These are phyloP conservation scores for Nixonia krombeini DNA, from an alignment of 1,140 invertebrate species.

Conservation along the genomic window DNA sequence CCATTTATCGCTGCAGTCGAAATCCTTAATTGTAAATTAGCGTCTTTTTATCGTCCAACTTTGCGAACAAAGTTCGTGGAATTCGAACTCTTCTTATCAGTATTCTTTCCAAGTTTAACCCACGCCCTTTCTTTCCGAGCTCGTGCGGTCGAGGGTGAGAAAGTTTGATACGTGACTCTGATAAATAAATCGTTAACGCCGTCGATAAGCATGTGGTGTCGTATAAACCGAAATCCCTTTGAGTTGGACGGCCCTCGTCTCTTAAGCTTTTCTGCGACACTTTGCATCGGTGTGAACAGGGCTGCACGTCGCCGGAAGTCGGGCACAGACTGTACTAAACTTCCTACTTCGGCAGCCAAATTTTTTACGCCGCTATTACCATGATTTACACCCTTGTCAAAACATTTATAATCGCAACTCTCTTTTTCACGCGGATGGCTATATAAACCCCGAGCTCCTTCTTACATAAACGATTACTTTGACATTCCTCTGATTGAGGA, in stretches of 20 bases:
- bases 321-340: not conserved
- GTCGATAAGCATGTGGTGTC: constrained; percentile 28
- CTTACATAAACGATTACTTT: no score
- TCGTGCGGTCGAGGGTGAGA: constrained; percentile 20
- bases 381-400: no score
- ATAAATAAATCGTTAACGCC: constrained; percentile 43
- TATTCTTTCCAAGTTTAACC: constrained; percentile 33
- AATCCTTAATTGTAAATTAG: constrained; percentile 36
- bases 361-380: not conserved
- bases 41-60: constrained; percentile 30
- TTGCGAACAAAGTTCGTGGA: constrained; percentile 38
- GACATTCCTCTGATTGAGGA: no score
- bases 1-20: not conserved
- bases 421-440: no score
- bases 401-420: no score
- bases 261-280: not conserved
- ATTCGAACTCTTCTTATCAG: constrained; percentile 26
- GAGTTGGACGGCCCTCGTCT: constrained; percentile 12
- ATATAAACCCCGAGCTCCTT: no score
- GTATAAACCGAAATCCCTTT: constrained; percentile 17
- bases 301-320: no score
- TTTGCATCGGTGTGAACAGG: not conserved
- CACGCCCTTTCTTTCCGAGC: constrained; percentile 15
- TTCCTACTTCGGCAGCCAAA: not conserved
- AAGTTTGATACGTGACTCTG: constrained; percentile 35